Percentiles rank a stretch among this genome's conserved stretches.
Evolutionary conservation across 2,113 vertebrate genomes (phyloP).

Genomic region (Coreoperca whiteheadi): DNA sequence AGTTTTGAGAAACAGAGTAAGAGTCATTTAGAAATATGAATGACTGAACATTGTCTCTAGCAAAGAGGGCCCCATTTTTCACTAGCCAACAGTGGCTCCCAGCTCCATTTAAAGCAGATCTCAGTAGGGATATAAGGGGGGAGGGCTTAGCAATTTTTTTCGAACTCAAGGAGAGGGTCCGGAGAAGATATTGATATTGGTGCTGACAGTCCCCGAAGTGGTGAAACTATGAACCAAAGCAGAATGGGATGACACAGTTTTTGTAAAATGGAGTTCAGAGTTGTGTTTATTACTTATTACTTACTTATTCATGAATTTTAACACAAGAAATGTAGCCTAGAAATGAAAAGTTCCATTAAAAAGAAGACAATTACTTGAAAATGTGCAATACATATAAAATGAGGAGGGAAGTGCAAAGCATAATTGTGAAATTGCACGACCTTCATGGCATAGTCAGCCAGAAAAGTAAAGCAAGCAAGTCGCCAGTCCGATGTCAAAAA

Average conservation of each 20-base stretch:
- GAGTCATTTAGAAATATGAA: no score
- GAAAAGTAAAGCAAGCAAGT: no score
- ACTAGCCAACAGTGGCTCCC: no score
- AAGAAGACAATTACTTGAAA: not conserved
- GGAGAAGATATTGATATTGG: not conserved
- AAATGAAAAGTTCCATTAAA: not conserved
- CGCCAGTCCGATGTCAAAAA: not conserved
- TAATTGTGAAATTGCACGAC: not conserved
- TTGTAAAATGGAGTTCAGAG: not conserved
- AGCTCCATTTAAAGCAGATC: no score
- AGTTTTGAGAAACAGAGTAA: no score
- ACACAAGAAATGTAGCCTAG: not conserved
- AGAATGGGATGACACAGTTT: not conserved
- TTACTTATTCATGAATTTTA: no score
- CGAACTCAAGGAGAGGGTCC: not conserved
- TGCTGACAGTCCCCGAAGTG: not conserved
- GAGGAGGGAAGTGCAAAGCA: not conserved
- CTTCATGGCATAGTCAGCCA: not conserved
- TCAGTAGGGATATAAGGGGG: no score
- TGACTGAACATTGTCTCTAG: no score
- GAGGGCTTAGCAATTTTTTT: no score
- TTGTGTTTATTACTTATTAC: no score
- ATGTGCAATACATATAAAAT: not conserved
- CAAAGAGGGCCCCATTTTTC: no score
- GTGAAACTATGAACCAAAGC: not conserved